These are phyloP conservation scores for Lepeophtheirus salmonis DNA, from an alignment of 1,140 invertebrate species.

Conservation along the genomic window DNA sequence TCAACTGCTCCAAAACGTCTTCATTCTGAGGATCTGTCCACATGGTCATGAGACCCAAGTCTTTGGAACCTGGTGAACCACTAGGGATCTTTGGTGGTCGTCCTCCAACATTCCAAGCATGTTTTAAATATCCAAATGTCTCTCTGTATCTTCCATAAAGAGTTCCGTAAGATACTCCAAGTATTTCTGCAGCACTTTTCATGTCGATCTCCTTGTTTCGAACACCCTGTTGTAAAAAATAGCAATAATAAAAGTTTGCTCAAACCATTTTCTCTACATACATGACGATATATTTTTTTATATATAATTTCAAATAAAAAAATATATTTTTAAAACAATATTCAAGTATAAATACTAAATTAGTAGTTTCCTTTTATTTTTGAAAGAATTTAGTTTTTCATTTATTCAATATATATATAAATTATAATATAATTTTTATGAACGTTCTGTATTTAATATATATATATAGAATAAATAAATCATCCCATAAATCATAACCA, in stretches of 20 bases:
- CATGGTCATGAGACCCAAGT: not conserved
- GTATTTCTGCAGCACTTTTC: slow-evolving; percentile 69
- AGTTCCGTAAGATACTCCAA: slow-evolving; percentile 70
- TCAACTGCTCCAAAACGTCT: not conserved
- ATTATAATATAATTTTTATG: no score
- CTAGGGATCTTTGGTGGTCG: not conserved
- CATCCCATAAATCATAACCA: no score
- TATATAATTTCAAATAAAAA: not conserved
- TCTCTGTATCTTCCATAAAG: slow-evolving; percentile 67
- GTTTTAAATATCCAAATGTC: slow-evolving; percentile 64
- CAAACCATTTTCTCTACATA: no score
- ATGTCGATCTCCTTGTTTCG: slow-evolving; percentile 66
- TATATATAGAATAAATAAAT: no score
- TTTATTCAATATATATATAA: no score
- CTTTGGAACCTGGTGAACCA: no score
- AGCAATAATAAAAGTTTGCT: no score
- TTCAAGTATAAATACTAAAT: slow-evolving; percentile 2
- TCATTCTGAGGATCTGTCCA: not conserved
- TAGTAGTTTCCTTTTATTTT: no score
- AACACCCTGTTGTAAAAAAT: slow-evolving; percentile 16
- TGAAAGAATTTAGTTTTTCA: no score
- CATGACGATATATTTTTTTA: not conserved
- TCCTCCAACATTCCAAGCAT: slow-evolving; percentile 31
- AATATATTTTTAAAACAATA: not conserved
- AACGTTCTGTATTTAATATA: no score